Conservation (phyloP, 30 jellyfish, hydroid and myxozoan species). For the Haliclystus octoradiatus region DNA sequence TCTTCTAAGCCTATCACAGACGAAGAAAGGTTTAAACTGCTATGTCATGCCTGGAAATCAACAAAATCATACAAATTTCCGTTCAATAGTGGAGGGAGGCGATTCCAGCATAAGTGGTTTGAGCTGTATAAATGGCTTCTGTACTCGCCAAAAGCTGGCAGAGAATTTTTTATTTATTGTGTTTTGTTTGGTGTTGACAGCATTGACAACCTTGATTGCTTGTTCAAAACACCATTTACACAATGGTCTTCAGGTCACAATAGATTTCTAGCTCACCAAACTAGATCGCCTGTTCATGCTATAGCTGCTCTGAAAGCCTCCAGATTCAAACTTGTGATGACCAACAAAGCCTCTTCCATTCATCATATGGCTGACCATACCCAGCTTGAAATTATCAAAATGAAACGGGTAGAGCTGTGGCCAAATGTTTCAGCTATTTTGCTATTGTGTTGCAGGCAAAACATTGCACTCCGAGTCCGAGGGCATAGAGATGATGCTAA, state of each 20-base stretch:
- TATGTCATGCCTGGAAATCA: constrained; percentile 28
- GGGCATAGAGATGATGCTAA: constrained; percentile 50
- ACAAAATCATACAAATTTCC: no score
- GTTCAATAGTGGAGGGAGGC: background rate
- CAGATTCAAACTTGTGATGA: constrained; percentile 1
- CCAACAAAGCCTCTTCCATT: background rate
- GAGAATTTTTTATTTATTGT: constrained; percentile 22
- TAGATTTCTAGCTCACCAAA: constrained; percentile 6
- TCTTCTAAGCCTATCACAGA: no score
- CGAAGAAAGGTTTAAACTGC: constrained; percentile 4
- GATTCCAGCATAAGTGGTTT: constrained; percentile 8
- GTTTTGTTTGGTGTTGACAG: constrained; percentile 21
- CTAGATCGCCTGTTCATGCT: constrained; percentile 6
- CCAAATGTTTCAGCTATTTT: no score
- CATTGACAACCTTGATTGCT: constrained; percentile 2
- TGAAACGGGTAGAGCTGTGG: no score
- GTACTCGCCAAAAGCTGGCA: constrained; percentile 9
- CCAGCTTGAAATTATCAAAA: background rate
- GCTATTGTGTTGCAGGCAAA: constrained; percentile 39
- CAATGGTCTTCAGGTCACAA: constrained; percentile 4
- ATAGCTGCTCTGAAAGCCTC: constrained; percentile 1
- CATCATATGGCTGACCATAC: background rate
- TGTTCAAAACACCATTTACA: constrained; percentile 4
- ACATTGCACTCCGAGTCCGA: constrained; percentile 40
- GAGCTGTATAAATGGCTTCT: constrained; percentile 18